Conservation (phyloP, 2,113 vertebrate species). For the Coptodon bakossiorum region DNA sequence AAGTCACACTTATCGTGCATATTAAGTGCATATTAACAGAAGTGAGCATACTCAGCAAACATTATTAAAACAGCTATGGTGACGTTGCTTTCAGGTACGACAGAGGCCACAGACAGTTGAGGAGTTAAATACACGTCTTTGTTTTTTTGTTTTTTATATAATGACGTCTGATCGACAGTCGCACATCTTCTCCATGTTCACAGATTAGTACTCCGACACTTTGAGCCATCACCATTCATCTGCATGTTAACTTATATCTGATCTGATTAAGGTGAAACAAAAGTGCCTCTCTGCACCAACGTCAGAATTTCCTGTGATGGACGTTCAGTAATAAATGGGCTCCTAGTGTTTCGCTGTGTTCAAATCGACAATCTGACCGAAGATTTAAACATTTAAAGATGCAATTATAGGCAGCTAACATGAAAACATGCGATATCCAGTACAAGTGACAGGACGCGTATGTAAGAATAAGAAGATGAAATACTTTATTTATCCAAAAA, state of each 20-base stretch:
- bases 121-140: neutral
- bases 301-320: neutral
- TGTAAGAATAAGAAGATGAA: neutral
- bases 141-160: neutral
- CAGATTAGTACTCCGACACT: rapidly evolving
- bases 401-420: neutral
- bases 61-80: rapidly evolving
- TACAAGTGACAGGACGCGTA: rapidly evolving
- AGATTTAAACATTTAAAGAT: neutral
- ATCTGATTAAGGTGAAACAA: neutral
- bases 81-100: neutral
- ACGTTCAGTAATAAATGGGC: neutral
- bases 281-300: rapidly evolving
- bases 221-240: neutral
- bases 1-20: neutral
- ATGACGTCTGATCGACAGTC: rapidly evolving
- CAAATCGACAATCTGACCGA: neutral
- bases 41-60: neutral
- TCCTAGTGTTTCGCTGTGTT: rapidly evolving
- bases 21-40: neutral
- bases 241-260: neutral
- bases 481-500: neutral
- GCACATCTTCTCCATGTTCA: rapidly evolving
- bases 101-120: neutral
- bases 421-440: neutral